Base-by-base conservation (phyloP, 92 coral and sea anemone genomes). In the Porites lobata region DNA sequence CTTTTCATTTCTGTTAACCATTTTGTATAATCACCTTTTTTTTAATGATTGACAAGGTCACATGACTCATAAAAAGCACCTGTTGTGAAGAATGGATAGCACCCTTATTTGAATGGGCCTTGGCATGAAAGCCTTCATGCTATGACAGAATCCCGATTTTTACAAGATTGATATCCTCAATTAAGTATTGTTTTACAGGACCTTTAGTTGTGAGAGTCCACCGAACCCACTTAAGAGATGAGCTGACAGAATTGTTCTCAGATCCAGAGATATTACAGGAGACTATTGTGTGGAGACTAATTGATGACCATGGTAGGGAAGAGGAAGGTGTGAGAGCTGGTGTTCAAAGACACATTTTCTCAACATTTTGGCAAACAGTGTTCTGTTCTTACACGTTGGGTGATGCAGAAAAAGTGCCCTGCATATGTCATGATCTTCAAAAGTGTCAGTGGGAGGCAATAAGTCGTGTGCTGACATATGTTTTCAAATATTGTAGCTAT, bases 341-440 rank as follows among this genome's bases (percentile, higher is more conserved):
- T 53, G 85, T 80, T 80, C 15, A 68, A 50, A 80, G 85, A 58
- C 62, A 80, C 75, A 32, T 80, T 80, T 80, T 80, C 73, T 64
- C 85, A 18, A 64, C 85, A 50, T 65, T 80, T 80, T 80, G 85
- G 85, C 75, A 80, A 65, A 56, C 70, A 53, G 32, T 56, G 64
- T 80, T 80, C 85, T 80, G 50, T 17, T 80, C 85, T 50, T 24
- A 47, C 70, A 88, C 88, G 14, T 51, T 75, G 15, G 88, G 92
- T 19, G 73, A 66, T 69, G 10, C 52, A 51, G 88, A 76, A 76
- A 88, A 88, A 75, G 92, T 89, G 66, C 88, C 88, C 14, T 62
- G 77, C 68, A 83, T 89, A 19, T 50, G 91, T 59, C 91, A 75
- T 74, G 87, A 88, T 74, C 91, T 80, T 80, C 88, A 89, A 82